phyloP scores from a whole-genome alignment of 2,888 invertebrate species.

The Drosophila bunnanda region DNA sequence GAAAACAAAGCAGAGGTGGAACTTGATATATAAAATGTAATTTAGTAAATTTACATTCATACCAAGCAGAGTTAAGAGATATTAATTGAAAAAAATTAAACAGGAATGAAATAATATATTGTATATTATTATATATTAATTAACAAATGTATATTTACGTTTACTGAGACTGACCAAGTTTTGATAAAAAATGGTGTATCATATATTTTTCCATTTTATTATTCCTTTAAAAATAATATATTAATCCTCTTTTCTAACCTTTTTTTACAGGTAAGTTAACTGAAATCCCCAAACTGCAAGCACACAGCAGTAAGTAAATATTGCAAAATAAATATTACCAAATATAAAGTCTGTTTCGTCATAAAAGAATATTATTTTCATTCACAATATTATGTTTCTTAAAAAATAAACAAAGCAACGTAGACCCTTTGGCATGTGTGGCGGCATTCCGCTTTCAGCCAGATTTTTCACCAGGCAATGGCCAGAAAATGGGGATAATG shows the following conservation, averaged over 20 bases:
- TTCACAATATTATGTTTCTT: slow-evolving; percentile 3
- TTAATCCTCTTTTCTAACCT: slow-evolving; percentile 31
- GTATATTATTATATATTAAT: too few relatives aligned
- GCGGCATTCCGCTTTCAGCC: slow-evolving; percentile 51
- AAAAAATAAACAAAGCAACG: slow-evolving; percentile 27
- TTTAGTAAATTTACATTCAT: not conserved
- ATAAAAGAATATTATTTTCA: slow-evolving; percentile 34
- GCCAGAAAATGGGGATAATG: slow-evolving; percentile 39
- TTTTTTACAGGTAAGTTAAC: slow-evolving; percentile 69
- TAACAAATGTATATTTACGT: not conserved
- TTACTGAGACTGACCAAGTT: not conserved
- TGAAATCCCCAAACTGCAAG: not conserved
- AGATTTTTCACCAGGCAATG: slow-evolving; percentile 46
- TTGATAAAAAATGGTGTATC: not conserved
- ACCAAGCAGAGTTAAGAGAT: not conserved
- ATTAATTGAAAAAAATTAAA: not conserved
- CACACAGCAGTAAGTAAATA: slow-evolving; percentile 32
- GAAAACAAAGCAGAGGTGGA: not conserved
- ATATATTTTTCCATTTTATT: not conserved
- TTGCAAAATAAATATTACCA: not conserved
- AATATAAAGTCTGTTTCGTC: not conserved
- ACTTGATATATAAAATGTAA: too few relatives aligned
- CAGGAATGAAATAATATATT: not conserved
- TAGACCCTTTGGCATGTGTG: not conserved
- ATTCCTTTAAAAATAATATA: slow-evolving; percentile 20